Conservation (phyloP, 2,888 invertebrate genomes). For the Philaethria dido region DNA sequence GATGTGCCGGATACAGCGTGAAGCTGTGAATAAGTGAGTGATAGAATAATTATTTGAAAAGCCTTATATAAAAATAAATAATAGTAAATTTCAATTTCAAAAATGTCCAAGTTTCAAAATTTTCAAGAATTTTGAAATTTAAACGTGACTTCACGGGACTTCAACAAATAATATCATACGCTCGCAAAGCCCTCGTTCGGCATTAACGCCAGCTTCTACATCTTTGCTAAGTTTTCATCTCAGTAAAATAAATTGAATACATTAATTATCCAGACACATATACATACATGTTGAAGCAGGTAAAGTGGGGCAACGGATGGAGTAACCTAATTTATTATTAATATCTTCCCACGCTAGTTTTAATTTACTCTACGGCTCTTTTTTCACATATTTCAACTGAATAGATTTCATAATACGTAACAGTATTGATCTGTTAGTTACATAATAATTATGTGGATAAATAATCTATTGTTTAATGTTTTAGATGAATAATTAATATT, state of each 20-base stretch:
- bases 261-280: constrained; percentile 19
- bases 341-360: constrained; percentile 36
- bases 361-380: constrained; percentile 32
- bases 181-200: neutral
- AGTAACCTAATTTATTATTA: constrained; percentile 40
- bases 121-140: no score
- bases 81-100: no score
- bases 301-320: constrained; percentile 33
- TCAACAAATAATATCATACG: neutral
- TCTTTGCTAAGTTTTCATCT: constrained; percentile 10
- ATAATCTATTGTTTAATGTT: neutral
- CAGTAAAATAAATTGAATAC: constrained; percentile 22
- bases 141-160: neutral
- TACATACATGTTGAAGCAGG: constrained; percentile 22
- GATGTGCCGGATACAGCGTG: no score
- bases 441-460: neutral
- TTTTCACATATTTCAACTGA: constrained; percentile 31
- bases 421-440: neutral
- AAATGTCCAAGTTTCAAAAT: no score
- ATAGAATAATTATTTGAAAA: no score
- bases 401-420: constrained; percentile 14
- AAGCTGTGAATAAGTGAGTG: no score
- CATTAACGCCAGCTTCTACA: neutral
- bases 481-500: no score
- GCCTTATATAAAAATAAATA: no score